Percentiles rank a stretch among this genome's conserved stretches.
These are phyloP conservation scores for Vanacampus margaritifer DNA, from an alignment of 2,113 vertebrate genomes.

Conservation along the genomic window DNA sequence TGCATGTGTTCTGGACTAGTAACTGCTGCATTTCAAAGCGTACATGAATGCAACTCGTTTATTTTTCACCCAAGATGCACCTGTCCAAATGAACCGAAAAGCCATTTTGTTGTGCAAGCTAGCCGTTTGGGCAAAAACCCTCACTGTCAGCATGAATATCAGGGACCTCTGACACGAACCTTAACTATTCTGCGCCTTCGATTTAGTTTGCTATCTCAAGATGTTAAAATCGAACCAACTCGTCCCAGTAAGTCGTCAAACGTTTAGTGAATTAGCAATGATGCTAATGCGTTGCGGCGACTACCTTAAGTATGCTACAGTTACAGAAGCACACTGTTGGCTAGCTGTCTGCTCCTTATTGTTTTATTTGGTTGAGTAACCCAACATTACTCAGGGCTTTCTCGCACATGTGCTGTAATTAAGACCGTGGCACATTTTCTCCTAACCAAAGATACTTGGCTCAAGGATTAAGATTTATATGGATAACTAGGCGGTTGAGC, in stretches of 20 bases:
- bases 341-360: conserved; percentile 48
- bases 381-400: not conserved
- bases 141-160: conserved; percentile 15
- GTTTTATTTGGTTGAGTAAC: conserved; percentile 29
- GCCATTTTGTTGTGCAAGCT: conserved; percentile 75
- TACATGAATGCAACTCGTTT: conserved; percentile 39
- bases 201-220: conserved; percentile 17
- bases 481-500: conserved; percentile 23
- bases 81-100: conserved; percentile 59
- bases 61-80: conserved; percentile 66
- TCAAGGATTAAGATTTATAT: conserved; percentile 8
- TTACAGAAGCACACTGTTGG: conserved; percentile 48
- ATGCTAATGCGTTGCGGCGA: conserved; percentile 38
- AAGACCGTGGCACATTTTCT: conserved; percentile 4
- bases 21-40: not conserved
- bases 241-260: conserved; percentile 18
- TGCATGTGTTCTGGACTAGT: not conserved
- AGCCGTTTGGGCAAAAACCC: conserved; percentile 46
- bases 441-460: conserved; percentile 22
- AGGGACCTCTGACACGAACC: conserved; percentile 24
- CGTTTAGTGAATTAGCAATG: conserved; percentile 29
- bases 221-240: conserved; percentile 15
- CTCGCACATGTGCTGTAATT: conserved; percentile 22
- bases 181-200: conserved; percentile 31
- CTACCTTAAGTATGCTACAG: conserved; percentile 53